A percentile compares a stretch with the other conserved stretches of the same genome.
Conservation (phyloP, 2,888 invertebrate genomes). For the Oxycera nigricornis region DNA sequence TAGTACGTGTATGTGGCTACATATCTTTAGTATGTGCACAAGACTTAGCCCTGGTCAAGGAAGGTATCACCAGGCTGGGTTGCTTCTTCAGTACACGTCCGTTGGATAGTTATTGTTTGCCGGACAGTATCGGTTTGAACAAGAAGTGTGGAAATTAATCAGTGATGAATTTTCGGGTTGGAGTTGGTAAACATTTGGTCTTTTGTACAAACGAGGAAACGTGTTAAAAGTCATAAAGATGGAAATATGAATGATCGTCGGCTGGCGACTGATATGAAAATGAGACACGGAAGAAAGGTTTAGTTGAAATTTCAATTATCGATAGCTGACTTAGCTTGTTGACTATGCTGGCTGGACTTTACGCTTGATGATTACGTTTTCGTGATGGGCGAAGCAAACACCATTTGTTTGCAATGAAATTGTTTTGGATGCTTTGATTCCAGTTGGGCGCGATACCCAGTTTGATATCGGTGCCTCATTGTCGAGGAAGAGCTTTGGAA, state of each 20-base stretch:
- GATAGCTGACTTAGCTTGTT: constrained; percentile 33
- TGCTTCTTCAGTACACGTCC: background rate
- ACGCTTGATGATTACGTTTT: constrained; percentile 29
- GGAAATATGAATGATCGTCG: constrained; percentile 41
- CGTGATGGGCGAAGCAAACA: background rate
- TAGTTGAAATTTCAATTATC: constrained; percentile 40
- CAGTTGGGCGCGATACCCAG: too few relatives aligned
- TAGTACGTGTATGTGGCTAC: background rate
- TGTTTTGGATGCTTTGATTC: too few relatives aligned
- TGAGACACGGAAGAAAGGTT: constrained; percentile 13
- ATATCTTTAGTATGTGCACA: background rate
- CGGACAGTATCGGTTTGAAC: constrained; percentile 25
- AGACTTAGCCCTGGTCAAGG: constrained; percentile 15
- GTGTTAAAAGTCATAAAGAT: constrained; percentile 46
- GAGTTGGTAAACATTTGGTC: constrained; percentile 42
- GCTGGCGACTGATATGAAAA: constrained; percentile 30
- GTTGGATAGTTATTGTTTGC: constrained; percentile 7
- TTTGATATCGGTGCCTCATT: too few relatives aligned
- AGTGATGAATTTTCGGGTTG: constrained; percentile 43
- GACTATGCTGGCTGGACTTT: constrained; percentile 8
- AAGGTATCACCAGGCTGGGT: background rate
- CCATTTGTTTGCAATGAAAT: too few relatives aligned
- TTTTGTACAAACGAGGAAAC: constrained; percentile 41
- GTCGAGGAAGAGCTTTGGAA: too few relatives aligned
- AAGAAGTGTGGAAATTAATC: constrained; percentile 42